These are phyloP conservation scores for Tipula lateralis DNA, from an alignment of 2,888 invertebrate species.

Conservation along the genomic window DNA sequence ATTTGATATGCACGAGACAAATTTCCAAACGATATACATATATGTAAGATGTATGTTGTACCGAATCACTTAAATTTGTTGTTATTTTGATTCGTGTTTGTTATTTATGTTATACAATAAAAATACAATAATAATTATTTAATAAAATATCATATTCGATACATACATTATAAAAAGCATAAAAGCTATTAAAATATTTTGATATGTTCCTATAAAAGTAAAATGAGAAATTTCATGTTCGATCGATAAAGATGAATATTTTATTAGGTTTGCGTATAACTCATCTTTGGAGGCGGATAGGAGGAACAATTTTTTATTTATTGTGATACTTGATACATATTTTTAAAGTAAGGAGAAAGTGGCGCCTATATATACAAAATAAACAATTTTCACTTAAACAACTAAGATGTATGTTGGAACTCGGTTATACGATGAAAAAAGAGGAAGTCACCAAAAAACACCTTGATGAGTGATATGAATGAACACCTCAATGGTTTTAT, in stretches of 20 bases:
- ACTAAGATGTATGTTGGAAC: too few species aligned
- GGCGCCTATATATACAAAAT: too few species aligned
- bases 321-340: background rate
- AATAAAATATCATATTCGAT: constrained; percentile 1
- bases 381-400: too few species aligned
- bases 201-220: background rate
- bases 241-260: background rate
- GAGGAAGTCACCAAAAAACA: too few species aligned
- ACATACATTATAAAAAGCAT: background rate
- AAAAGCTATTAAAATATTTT: background rate
- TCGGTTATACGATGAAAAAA: too few species aligned
- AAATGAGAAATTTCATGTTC: background rate
- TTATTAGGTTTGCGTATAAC: background rate
- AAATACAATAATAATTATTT: constrained; percentile 24
- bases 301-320: background rate
- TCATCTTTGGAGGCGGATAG: background rate
- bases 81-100: background rate
- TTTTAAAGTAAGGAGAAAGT: too few species aligned
- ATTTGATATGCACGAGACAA: constrained; percentile 11
- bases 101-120: background rate
- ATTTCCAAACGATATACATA: background rate
- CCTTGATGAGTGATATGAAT: too few species aligned
- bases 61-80: background rate
- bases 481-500: too few species aligned
- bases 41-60: background rate